These are phyloP conservation scores for Channa striata DNA, from an alignment of 2,797 vertebrate genomes.

Conservation along the genomic window DNA sequence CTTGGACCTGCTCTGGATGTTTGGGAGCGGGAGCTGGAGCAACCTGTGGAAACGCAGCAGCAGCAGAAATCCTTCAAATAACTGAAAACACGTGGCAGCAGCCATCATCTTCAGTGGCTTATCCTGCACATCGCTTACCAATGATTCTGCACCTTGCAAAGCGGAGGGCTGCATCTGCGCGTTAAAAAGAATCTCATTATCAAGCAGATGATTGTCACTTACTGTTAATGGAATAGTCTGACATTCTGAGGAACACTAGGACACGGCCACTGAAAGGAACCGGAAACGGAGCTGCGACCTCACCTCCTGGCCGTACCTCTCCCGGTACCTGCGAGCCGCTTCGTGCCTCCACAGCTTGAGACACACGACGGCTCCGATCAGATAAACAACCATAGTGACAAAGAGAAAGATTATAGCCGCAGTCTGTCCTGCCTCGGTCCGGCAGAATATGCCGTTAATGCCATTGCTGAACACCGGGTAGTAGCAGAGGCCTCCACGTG, in stretches of 20 bases:
- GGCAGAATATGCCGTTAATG: conserved; percentile 90
- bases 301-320: conserved; percentile 88
- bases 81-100: neutral
- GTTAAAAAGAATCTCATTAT: neutral
- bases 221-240: neutral
- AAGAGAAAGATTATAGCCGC: conserved; percentile 97
- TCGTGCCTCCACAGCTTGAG: conserved; percentile 97
- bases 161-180: conserved; percentile 85
- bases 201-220: neutral
- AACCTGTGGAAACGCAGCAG: conserved; percentile 48
- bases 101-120: neutral
- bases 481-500: conserved; percentile 93
- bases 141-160: conserved; percentile 68
- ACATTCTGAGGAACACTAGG: neutral
- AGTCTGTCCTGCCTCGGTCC: conserved; percentile 93
- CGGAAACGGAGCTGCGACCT: conserved; percentile 13
- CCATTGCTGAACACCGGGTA: conserved; percentile 92
- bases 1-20: conserved; percentile 51
- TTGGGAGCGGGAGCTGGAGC: conserved; percentile 42
- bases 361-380: conserved; percentile 90
- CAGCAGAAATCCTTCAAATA: neutral
- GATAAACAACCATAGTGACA: conserved; percentile 89
- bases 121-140: conserved; percentile 77
- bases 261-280: neutral
- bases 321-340: conserved; percentile 83